Base-by-base conservation (phyloP, 2,888 invertebrate species). In the Kryphioiulus occultus region DNA sequence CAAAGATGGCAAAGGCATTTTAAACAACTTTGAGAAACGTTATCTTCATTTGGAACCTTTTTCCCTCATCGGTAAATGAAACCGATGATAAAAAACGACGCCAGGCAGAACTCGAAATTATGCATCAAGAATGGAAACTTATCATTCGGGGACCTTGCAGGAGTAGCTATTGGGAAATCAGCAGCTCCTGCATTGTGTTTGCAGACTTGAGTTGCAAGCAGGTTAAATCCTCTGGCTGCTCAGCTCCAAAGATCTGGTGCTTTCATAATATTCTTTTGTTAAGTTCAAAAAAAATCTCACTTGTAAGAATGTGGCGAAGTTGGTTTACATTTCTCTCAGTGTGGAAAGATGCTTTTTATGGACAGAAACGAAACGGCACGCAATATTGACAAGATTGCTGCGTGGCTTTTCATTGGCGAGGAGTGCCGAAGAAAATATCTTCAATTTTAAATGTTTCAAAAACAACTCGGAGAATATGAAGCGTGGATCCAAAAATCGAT, bases 11-110 rank as follows among this genome's bases (percentile, higher is more conserved):
- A 26, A 68, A 68, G 15, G 15, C 26, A 26, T 68, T 68, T 68
- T 26, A 68, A 68, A 68, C 68, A 68, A 68, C 68, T 68, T 26
- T 68, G n/a, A 26, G 68, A 68, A 68, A 68, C 68, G 68, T 68
- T 68, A 68, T 68, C 68, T 68, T 68, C 68, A 26, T 68, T 68
- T 68, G 22, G 12, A 68, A 26, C 10, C 22, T 22, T 68, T 68
- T 26, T 68, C 26, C 59, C 68, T 68, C 68, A 68, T 68, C 68
- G 22, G 68, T 68, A 68, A 68, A 68, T 68, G 26, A 68, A 68
- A 68, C 26, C 26, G 26, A 0, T 26, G 68, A 68, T 68, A 68
- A 68, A 68, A 68, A 68, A 68, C 68, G 68, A 68, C n/a, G 68
- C 22, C 10, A 26, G 26, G 68, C 68, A 68, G 26, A 12, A 26